phyloP scores from a whole-genome alignment of 2,888 invertebrate genomes.

The Electrophaes corylata region DNA sequence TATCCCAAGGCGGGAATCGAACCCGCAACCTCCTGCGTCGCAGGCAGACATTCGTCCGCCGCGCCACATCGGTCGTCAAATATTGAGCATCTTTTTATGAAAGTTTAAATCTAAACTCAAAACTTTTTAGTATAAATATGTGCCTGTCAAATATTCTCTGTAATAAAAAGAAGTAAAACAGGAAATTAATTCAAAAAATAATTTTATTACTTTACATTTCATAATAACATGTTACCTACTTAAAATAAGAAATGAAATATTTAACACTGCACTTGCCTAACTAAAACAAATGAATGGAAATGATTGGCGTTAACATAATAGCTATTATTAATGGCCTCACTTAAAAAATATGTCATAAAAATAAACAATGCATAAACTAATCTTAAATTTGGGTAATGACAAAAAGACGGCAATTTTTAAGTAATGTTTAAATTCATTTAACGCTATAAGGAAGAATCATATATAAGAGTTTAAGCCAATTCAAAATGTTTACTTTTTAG shows the following conservation, averaged over 20 bases:
- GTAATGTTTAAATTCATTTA: too few relatives aligned
- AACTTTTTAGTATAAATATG: too few relatives aligned
- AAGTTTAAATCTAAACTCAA: too few relatives aligned
- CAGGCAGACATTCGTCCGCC: too few relatives aligned
- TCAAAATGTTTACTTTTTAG: too few relatives aligned
- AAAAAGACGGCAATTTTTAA: not conserved
- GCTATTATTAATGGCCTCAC: not conserved
- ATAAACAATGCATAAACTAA: not conserved
- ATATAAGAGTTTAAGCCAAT: too few relatives aligned
- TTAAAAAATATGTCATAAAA: too few relatives aligned
- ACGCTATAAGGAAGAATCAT: too few relatives aligned
- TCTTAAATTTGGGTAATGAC: not conserved
- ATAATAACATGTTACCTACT: slow-evolving; percentile 4
- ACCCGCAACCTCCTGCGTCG: too few relatives aligned
- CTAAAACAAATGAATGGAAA: not conserved
- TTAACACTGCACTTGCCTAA: not conserved
- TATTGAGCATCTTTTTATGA: too few relatives aligned
- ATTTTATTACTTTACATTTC: slow-evolving; percentile 6
- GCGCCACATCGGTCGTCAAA: too few relatives aligned
- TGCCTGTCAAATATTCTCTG: not conserved
- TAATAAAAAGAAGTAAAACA: not conserved
- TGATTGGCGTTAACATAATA: not conserved
- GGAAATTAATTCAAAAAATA: not conserved
- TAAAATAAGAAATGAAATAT: not conserved
- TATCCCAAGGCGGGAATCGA: too few relatives aligned